A percentile compares a stretch with the other conserved stretches of the same genome.
These are phyloP conservation scores for Carapus acus DNA, from an alignment of 2,797 vertebrate species.

Conservation along the genomic window DNA sequence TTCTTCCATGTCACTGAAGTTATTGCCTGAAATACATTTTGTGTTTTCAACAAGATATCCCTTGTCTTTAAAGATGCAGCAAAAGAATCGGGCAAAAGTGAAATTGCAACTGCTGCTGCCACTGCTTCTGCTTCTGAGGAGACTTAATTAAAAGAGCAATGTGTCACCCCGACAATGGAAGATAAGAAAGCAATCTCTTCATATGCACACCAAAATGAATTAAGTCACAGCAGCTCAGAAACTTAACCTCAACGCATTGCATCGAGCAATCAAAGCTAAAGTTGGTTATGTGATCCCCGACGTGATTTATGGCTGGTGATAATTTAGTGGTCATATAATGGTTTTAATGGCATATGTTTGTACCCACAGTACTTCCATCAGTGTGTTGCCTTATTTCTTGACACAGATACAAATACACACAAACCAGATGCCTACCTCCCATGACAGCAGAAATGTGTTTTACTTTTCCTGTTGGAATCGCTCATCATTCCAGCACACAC, in stretches of 20 bases:
- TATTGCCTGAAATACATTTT: slow-evolving; percentile 1
- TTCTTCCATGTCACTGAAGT: slow-evolving; percentile 19
- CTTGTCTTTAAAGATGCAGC: slow-evolving; percentile 21
- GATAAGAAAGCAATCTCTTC: slow-evolving; percentile 38
- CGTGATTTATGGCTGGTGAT: slow-evolving; percentile 3
- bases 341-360: too few relatives aligned
- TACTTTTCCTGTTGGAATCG: too few relatives aligned
- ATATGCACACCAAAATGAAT: slow-evolving; percentile 28
- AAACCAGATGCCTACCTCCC: too few relatives aligned
- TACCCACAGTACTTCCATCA: too few relatives aligned
- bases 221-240: slow-evolving; percentile 2
- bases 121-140: too few relatives aligned
- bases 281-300: slow-evolving; percentile 18
- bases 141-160: slow-evolving; percentile 45
- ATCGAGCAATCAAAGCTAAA: slow-evolving; percentile 14
- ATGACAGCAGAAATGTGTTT: too few relatives aligned
- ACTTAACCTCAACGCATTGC: too few relatives aligned
- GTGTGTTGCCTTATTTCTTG: too few relatives aligned
- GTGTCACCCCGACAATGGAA: slow-evolving; percentile 40
- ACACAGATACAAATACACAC: too few relatives aligned
- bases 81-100: slow-evolving; percentile 34
- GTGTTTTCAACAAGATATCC: slow-evolving; percentile 7
- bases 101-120: slow-evolving; percentile 18
- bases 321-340: not conserved
- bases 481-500: too few relatives aligned